Percentiles rank a stretch among this genome's conserved stretches.
Evolutionary conservation across 2,113 vertebrate genomes (phyloP).

Genomic region (Eurypyga helias): DNA sequence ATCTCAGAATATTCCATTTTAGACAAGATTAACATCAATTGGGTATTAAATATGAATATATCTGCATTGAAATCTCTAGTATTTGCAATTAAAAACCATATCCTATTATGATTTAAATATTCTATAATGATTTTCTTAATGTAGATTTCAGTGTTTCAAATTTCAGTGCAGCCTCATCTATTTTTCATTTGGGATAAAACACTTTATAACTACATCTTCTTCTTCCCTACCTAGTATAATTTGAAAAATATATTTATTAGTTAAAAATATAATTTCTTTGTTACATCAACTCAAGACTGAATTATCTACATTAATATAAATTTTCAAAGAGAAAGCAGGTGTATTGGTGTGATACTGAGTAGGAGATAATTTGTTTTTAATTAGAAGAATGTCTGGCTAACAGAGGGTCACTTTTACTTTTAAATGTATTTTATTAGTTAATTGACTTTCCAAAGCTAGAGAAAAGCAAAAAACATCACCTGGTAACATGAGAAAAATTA

Average conservation of each 20-base stretch:
- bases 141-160: neutral
- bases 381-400: neutral
- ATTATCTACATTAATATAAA: neutral
- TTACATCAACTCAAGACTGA: neutral
- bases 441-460: neutral
- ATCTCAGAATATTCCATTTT: neutral
- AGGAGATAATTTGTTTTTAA: neutral
- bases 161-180: neutral
- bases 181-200: neutral
- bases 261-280: neutral
- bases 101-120: neutral
- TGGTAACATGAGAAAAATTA: neutral
- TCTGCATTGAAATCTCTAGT: neutral
- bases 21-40: neutral
- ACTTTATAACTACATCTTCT: neutral
- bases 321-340: neutral
- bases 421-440: neutral
- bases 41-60: neutral
- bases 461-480: accelerated
- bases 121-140: neutral
- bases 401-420: neutral
- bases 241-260: neutral
- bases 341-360: neutral
- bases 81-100: neutral
- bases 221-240: neutral